Percentiles rank a stretch among this genome's conserved stretches.
phyloP scores from a whole-genome alignment of 2,113 vertebrate species.

The Thunnus maccoyii region DNA sequence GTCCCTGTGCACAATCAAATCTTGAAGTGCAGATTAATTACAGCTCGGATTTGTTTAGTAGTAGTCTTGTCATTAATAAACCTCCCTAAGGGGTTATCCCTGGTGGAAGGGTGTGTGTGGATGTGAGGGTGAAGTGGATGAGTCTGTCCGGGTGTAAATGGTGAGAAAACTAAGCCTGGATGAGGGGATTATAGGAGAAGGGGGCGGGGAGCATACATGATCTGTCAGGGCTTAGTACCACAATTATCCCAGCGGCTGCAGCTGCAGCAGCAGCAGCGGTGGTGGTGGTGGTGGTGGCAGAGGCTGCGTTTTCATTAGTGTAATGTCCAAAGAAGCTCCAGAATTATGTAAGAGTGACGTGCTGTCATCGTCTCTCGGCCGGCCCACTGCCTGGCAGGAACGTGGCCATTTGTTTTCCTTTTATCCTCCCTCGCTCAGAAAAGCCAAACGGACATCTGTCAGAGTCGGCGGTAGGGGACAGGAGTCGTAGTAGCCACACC shows the following conservation, averaged over 20 bases:
- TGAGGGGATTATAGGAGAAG: conserved; percentile 72
- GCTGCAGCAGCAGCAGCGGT: conserved; percentile 33
- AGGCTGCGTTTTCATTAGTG: conserved; percentile 89
- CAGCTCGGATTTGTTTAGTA: conserved; percentile 1
- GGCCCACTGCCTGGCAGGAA: conserved; percentile 65
- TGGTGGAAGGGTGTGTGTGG: conserved; percentile 11
- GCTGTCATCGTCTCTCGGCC: conserved; percentile 63
- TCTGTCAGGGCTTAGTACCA: conserved; percentile 87
- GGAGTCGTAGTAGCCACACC: conserved; percentile 36
- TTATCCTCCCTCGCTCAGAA: conserved; percentile 50
- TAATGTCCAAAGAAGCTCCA: conserved; percentile 88
- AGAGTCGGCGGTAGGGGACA: conserved; percentile 15
- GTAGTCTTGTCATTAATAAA: conserved; percentile 25
- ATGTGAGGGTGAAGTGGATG: background rate
- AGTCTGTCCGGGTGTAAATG: conserved; percentile 57
- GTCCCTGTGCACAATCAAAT: background rate
- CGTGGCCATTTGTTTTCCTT: conserved; percentile 73
- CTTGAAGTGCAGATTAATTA: conserved; percentile 21
- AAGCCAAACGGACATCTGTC: conserved; percentile 76
- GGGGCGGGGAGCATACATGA: conserved; percentile 73
- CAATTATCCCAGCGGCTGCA: conserved; percentile 86
- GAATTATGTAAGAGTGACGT: conserved; percentile 89
- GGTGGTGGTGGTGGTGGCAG: conserved; percentile 53
- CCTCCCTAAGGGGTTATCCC: background rate
- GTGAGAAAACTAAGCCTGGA: conserved; percentile 70